These are phyloP conservation scores for Orussus abietinus DNA, from an alignment of 1,140 invertebrate species.

Conservation along the genomic window DNA sequence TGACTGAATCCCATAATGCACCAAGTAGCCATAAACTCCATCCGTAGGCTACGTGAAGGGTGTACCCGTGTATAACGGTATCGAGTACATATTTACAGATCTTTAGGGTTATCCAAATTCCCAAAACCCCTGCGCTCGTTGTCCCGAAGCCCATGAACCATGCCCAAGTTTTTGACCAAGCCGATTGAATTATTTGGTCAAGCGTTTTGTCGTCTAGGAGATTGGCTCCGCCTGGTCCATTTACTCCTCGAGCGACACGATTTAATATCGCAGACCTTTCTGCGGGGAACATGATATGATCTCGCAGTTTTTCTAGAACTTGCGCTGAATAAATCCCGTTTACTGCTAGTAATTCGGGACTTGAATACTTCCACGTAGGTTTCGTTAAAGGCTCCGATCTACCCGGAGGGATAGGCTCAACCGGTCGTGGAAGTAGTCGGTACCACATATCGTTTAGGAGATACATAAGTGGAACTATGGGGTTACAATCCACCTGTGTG, in stretches of 20 bases:
- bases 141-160: conserved; percentile 12
- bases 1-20: background rate
- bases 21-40: conserved; percentile 9
- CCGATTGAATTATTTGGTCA: conserved; percentile 1
- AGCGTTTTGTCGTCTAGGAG: conserved; percentile 11
- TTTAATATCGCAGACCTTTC: conserved; percentile 13
- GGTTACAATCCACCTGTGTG: conserved; percentile 10
- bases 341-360: conserved; percentile 2
- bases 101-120: conserved; percentile 2
- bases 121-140: conserved; percentile 8
- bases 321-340: conserved; percentile 11
- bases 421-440: background rate
- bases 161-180: conserved; percentile 5
- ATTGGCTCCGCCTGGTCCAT: background rate
- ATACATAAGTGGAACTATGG: conserved; percentile 10
- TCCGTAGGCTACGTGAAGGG: conserved; percentile 10
- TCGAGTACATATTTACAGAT: conserved; percentile 7
- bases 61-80: conserved; percentile 6
- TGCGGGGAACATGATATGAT: conserved; percentile 16
- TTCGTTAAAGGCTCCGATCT: background rate
- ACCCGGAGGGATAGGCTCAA: background rate
- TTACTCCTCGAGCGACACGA: conserved; percentile 5
- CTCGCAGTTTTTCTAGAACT: conserved; percentile 12
- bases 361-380: conserved; percentile 13
- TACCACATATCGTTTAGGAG: conserved; percentile 8